Conservation (phyloP, 2,113 vertebrate species). For the Perca flavescens region DNA sequence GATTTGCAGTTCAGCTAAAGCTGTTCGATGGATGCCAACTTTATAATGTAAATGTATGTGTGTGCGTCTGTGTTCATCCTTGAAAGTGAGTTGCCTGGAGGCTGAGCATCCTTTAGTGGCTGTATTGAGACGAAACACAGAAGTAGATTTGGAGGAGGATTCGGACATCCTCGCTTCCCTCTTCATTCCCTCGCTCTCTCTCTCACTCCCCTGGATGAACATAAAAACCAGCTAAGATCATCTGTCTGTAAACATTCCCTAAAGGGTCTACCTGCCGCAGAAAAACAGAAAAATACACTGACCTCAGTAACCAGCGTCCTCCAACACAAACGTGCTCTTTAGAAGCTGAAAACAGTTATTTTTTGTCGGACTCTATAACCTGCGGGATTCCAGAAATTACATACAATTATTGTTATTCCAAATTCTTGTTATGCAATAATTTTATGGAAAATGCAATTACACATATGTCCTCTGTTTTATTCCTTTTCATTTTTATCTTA, state of each 20-base stretch:
- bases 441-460: constrained; percentile 31
- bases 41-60: constrained; percentile 15
- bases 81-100: constrained; percentile 42
- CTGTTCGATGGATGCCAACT: constrained; percentile 6
- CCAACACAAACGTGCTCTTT: constrained; percentile 29
- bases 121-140: constrained; percentile 34
- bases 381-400: background rate
- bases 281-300: constrained; percentile 15
- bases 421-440: constrained; percentile 37
- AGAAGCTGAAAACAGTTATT: constrained; percentile 8
- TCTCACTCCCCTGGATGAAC: constrained; percentile 20
- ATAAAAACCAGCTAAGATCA: constrained; percentile 34
- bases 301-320: constrained; percentile 27
- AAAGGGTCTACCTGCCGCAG: constrained; percentile 43
- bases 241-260: constrained; percentile 30
- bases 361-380: constrained; percentile 22
- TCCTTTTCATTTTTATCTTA: constrained; percentile 1
- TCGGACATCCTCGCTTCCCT: background rate
- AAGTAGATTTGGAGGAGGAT: constrained; percentile 45
- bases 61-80: constrained; percentile 4
- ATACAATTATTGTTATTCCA: constrained; percentile 29
- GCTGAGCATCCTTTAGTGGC: constrained; percentile 29
- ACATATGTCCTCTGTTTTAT: background rate
- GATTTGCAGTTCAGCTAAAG: constrained; percentile 38
- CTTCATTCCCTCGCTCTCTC: background rate